Evolutionary conservation across 2,113 vertebrate genomes (phyloP).

Genomic region (Scomber japonicus): DNA sequence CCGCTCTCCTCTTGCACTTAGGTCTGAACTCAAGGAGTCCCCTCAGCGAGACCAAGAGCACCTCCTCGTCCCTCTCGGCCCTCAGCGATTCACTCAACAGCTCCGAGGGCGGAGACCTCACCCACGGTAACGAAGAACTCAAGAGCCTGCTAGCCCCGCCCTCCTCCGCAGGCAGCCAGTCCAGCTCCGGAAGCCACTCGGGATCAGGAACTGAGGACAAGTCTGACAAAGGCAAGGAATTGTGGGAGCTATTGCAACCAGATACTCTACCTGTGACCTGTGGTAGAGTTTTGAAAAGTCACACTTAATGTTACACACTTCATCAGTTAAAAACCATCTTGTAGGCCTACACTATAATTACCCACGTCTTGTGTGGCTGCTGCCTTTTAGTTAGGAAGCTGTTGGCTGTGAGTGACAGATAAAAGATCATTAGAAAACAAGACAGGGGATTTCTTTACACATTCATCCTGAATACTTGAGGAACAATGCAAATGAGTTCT

Average conservation of each 20-base stretch:
- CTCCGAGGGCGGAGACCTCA: slow-evolving; percentile 92
- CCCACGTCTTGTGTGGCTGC: too few species aligned
- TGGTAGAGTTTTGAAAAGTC: too few species aligned
- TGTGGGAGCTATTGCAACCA: slow-evolving; percentile 2
- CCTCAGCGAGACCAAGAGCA: slow-evolving; percentile 89
- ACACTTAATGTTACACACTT: not conserved
- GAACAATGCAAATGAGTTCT: too few species aligned
- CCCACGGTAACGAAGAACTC: slow-evolving; percentile 90
- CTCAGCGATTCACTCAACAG: slow-evolving; percentile 98
- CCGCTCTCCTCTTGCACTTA: slow-evolving; percentile 42
- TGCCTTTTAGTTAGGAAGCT: too few species aligned
- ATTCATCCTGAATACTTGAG: too few species aligned
- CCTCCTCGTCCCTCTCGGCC: slow-evolving; percentile 95
- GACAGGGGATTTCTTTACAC: too few species aligned
- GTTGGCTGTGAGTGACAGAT: too few species aligned
- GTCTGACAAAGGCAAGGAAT: slow-evolving; percentile 92
- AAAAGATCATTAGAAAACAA: too few species aligned
- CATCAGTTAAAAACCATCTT: not conserved
- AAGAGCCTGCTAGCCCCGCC: slow-evolving; percentile 93
- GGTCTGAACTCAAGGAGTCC: slow-evolving; percentile 92
- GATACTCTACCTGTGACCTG: not conserved
- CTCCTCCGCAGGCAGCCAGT: slow-evolving; percentile 91
- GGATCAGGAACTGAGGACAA: slow-evolving; percentile 93
- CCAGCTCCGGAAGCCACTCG: slow-evolving; percentile 90
- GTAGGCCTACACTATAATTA: too few species aligned